Evolutionary conservation across 2,888 invertebrate species (phyloP), one percentile per base, ranked within the genome.

Genomic region (Callyntrura sp.): DNA sequence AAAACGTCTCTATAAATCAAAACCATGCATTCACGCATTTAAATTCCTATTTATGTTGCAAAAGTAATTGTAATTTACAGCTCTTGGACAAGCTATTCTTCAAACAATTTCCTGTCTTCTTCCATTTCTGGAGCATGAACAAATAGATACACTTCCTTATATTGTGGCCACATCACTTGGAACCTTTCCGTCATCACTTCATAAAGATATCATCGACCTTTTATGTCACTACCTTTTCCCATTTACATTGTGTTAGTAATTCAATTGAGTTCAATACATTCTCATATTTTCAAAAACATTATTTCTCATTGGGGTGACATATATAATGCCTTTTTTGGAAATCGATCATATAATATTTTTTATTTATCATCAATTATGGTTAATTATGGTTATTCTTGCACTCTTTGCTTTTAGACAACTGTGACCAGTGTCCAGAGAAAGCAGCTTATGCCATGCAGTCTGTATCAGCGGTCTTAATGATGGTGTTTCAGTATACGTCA

Each of bases 171-270:
- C 98, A 93, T 97, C 98, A 93, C 97, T 99, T 94, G 98, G 98
- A 85, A 97, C 98, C 76, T 96, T 99, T 94, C 99, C 99, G 0
- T 96, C 96, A 78, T 96, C 97, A 84, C 95, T 99, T 85, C 99
- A 99, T 94, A 98, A 98, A 95, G 98, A 99, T 94, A 98, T 99
- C 92, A 96, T 99, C 85, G 98, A 99, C 94, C 96, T 98, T 79
- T 96, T 99, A 14, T 99, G 99, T 94, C 99, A 98, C 94, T 98
- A 98, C 94, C 97, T 99, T 94, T 95, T 99, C 93, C 99, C 99
- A 0, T 99, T 99, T 95, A 98, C 98, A 25, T 97, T 99, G 94
- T 96, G 98, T 98, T 95, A 96, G 97, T 0, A 12, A 6, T n/a
- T n/a, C n/a, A n/a, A n/a, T n/a, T n/a, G n/a, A n/a, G n/a, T n/a